A percentile compares a stretch with the other conserved stretches of the same genome.
Conservation (phyloP, 1,140 invertebrate genomes). For the Drosophila ironensis region DNA sequence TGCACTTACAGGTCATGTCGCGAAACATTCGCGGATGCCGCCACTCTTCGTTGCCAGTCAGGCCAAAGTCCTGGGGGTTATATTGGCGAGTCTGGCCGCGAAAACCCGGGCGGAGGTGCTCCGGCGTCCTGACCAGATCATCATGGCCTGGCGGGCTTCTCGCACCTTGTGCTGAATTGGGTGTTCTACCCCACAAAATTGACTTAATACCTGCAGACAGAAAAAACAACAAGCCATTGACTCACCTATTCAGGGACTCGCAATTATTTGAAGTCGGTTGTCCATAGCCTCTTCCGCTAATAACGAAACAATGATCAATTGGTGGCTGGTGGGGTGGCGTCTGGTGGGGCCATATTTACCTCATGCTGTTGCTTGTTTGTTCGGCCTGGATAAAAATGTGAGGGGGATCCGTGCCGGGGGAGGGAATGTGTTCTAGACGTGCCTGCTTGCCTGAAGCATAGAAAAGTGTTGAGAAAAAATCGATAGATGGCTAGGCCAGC, state of each 20-base stretch:
- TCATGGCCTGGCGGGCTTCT: neutral
- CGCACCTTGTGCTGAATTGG: neutral
- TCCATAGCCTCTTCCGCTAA: neutral
- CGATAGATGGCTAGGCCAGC: neutral
- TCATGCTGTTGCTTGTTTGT: slow-evolving; percentile 1
- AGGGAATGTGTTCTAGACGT: neutral
- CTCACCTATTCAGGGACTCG: too few species aligned
- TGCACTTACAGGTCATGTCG: slow-evolving; percentile 30
- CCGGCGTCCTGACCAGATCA: slow-evolving; percentile 29
- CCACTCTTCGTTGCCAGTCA: slow-evolving; percentile 44
- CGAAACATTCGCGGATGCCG: slow-evolving; percentile 42
- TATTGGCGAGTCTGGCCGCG: slow-evolving; percentile 23
- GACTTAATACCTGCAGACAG: too few species aligned
- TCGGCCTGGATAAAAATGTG: slow-evolving; percentile 2
- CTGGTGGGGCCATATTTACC: neutral
- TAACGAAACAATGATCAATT: neutral
- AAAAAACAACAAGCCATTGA: too few species aligned
- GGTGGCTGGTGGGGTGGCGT: too few species aligned
- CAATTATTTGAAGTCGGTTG: too few species aligned
- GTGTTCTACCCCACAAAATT: too few species aligned
- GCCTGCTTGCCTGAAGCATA: neutral
- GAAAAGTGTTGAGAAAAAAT: slow-evolving; percentile 2
- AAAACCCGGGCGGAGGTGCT: slow-evolving; percentile 35
- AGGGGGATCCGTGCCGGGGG: neutral
- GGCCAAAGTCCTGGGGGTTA: slow-evolving; percentile 41